A percentile compares a stretch with the other conserved stretches of the same genome.
phyloP scores from a whole-genome alignment of 1,140 invertebrate genomes.

The Pseudobourletiella spinata region DNA sequence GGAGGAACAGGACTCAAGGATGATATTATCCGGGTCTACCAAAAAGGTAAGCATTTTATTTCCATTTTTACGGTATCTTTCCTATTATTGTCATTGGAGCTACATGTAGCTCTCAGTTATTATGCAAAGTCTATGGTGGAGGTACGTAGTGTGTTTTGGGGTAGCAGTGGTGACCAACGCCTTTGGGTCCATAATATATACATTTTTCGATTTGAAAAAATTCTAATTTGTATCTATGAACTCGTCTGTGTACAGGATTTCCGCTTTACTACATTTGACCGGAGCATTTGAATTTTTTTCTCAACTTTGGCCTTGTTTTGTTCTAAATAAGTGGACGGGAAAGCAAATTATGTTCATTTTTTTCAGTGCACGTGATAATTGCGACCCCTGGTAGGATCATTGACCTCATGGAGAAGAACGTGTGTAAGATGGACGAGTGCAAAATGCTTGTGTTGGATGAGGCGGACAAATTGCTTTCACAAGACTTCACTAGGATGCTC shows the following conservation, averaged over 20 bases:
- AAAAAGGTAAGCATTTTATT: slow-evolving; percentile 69
- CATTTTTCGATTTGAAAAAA: background rate
- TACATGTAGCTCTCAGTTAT: too few species aligned
- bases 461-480: slow-evolving; percentile 95
- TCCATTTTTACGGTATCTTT: slow-evolving; percentile 11
- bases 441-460: slow-evolving; percentile 96
- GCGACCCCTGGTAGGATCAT: slow-evolving; percentile 98
- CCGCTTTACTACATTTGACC: too few species aligned
- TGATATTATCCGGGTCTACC: slow-evolving; percentile 99
- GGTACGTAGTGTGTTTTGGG: too few species aligned
- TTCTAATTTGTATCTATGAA: too few species aligned
- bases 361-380: slow-evolving; percentile 92
- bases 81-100: background rate
- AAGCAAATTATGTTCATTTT: background rate
- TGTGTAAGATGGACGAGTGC: slow-evolving; percentile 92
- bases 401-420: slow-evolving; percentile 98
- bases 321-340: background rate
- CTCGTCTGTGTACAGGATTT: too few species aligned
- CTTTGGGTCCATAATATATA: slow-evolving; percentile 7
- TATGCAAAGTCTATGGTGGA: too few species aligned
- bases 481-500: slow-evolving; percentile 98
- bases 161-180: background rate
- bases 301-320: too few species aligned
- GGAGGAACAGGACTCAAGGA: slow-evolving; percentile 96
- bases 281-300: too few species aligned